phyloP scores from a whole-genome alignment of 1,140 invertebrate genomes.

The Zaprionus capensis region DNA sequence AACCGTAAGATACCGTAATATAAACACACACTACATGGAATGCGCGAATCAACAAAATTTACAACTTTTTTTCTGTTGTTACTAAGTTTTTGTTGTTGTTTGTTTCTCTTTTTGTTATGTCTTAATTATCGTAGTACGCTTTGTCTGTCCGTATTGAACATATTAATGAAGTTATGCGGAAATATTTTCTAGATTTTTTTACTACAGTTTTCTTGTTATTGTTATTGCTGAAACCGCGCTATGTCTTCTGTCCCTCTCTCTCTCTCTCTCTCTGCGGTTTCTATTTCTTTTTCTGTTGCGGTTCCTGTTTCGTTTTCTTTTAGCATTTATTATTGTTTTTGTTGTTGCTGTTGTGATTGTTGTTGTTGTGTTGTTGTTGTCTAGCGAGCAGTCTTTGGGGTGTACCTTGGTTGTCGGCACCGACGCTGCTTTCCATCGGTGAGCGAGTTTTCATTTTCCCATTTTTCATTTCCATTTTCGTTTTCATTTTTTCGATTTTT shows the following conservation, averaged over 20 bases:
- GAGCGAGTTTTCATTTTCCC: constrained; percentile 25
- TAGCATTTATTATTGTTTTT: constrained; percentile 13
- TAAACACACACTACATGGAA: neutral
- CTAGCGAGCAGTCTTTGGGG: constrained; percentile 68
- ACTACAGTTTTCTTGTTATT: constrained; percentile 37
- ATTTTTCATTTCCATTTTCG: constrained; percentile 2
- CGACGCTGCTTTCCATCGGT: constrained; percentile 51
- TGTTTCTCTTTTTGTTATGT: constrained; percentile 13
- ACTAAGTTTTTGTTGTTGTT: constrained; percentile 5
- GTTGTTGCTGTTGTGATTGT: constrained; percentile 19
- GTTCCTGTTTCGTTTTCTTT: constrained; percentile 22
- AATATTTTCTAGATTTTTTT: constrained; percentile 58
- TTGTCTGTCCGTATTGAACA: constrained; percentile 33
- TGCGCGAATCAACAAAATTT: constrained; percentile 9
- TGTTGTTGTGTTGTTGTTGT: constrained; percentile 21
- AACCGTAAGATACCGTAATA: constrained; percentile 18
- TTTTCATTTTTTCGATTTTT: neutral
- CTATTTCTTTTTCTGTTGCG: neutral
- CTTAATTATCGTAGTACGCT: constrained; percentile 27
- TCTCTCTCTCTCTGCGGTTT: neutral
- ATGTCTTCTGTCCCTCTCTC: neutral
- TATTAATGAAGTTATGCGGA: constrained; percentile 68
- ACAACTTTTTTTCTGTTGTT: constrained; percentile 16
- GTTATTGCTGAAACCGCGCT: constrained; percentile 12
- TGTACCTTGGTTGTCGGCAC: constrained; percentile 24